A percentile compares a stretch with the other conserved stretches of the same genome.
These are phyloP conservation scores for Acronicta alni DNA, from an alignment of 2,888 invertebrate species.

Conservation along the genomic window DNA sequence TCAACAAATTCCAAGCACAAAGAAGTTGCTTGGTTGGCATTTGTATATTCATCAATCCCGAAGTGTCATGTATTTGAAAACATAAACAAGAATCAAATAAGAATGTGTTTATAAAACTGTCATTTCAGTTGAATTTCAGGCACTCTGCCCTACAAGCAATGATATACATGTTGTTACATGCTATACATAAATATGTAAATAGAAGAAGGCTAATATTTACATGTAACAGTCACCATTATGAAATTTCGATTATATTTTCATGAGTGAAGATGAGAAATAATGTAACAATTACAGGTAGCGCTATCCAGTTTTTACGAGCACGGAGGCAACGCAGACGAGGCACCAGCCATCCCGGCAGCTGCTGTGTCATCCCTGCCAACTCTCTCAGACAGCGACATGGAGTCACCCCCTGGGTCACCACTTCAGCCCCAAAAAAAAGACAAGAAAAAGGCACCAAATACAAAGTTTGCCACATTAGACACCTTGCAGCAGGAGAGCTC, in stretches of 20 bases:
- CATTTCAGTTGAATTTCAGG: too few relatives aligned
- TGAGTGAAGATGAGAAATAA: too few relatives aligned
- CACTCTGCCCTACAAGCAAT: background rate
- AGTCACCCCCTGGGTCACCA: conserved; percentile 78
- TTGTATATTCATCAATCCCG: conserved; percentile 3
- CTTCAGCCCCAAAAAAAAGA: conserved; percentile 72
- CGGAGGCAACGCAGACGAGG: conserved; percentile 89
- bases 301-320: conserved; percentile 94
- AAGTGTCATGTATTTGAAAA: background rate
- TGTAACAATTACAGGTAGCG: conserved; percentile 89
- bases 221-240: too few relatives aligned
- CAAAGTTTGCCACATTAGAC: conserved; percentile 90
- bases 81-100: conserved; percentile 13
- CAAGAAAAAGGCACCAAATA: conserved; percentile 73
- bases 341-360: conserved; percentile 68
- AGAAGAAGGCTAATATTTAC: too few relatives aligned
- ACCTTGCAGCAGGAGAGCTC: conserved; percentile 88
- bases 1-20: background rate
- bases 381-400: conserved; percentile 82
- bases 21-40: conserved; percentile 23
- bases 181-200: too few relatives aligned
- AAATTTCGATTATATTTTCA: too few relatives aligned
- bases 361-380: conserved; percentile 68
- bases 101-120: background rate
- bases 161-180: too few relatives aligned